These are phyloP conservation scores for Ectropis crepuscularia DNA, from an alignment of 2,888 invertebrate species.

Conservation along the genomic window DNA sequence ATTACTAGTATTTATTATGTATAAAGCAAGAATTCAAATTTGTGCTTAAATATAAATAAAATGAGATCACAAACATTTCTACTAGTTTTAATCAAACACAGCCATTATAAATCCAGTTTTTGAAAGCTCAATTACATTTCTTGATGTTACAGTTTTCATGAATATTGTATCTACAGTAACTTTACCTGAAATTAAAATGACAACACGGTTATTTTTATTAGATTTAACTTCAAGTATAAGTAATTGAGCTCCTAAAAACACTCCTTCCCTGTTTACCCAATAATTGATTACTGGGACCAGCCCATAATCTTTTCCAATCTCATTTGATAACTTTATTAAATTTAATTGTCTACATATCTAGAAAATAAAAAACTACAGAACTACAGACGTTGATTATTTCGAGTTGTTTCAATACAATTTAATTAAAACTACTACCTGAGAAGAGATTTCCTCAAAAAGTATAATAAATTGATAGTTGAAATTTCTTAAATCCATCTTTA, in stretches of 20 bases:
- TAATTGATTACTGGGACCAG: conserved; percentile 22
- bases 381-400: too few relatives aligned
- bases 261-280: conserved; percentile 12
- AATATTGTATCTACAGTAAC: too few relatives aligned
- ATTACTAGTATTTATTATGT: conserved; percentile 54
- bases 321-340: background rate
- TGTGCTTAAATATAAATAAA: conserved; percentile 44
- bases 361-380: too few relatives aligned
- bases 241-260: conserved; percentile 1
- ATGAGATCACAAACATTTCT: conserved; percentile 38
- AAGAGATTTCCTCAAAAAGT: too few relatives aligned
- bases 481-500: too few relatives aligned
- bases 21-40: conserved; percentile 44
- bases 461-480: too few relatives aligned
- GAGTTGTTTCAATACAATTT: too few relatives aligned
- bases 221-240: background rate
- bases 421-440: too few relatives aligned
- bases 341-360: too few relatives aligned
- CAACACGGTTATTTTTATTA: too few relatives aligned
- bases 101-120: background rate
- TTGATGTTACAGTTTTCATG: background rate
- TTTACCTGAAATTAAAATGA: too few relatives aligned
- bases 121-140: background rate
- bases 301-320: conserved; percentile 20
- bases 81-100: conserved; percentile 10